Evolutionary conservation across 2,888 invertebrate genomes (phyloP).

Genomic region (Zygothrica quintamaculata): DNA sequence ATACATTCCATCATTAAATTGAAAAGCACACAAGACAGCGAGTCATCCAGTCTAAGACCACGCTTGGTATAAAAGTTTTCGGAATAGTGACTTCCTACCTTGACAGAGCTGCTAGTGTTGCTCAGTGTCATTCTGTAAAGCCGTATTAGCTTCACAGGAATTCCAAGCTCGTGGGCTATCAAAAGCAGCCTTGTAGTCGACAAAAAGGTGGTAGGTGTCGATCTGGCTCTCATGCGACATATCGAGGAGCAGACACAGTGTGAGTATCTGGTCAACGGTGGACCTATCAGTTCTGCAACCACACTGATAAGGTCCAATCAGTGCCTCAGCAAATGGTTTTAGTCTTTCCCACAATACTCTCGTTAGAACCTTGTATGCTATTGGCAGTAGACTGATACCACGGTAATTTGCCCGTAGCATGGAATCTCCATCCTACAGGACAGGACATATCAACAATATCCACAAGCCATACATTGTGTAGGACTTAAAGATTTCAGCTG

Average conservation of each 20-base stretch:
- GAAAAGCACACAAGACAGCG: conserved; percentile 2
- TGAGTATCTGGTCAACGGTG: conserved; percentile 1
- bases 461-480: too few relatives aligned
- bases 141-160: conserved; percentile 22
- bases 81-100: too few relatives aligned
- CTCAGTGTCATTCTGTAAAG: too few relatives aligned
- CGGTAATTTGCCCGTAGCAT: too few relatives aligned
- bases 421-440: too few relatives aligned
- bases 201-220: conserved; percentile 23
- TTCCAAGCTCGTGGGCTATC: conserved; percentile 33
- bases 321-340: conserved; percentile 10
- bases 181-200: conserved; percentile 41
- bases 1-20: not conserved
- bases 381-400: not conserved
- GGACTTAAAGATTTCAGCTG: too few relatives aligned
- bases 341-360: conserved; percentile 20
- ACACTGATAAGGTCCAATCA: conserved; percentile 13
- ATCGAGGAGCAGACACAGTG: conserved; percentile 2
- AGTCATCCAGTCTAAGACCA: not conserved
- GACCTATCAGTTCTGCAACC: not conserved
- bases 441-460: too few relatives aligned
- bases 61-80: not conserved
- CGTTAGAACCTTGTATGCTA: conserved; percentile 6
- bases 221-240: not conserved
- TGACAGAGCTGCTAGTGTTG: too few relatives aligned